Evolutionary conservation across 2,888 invertebrate genomes (phyloP), one percentile per base, ranked within the genome.

Genomic region (Xestia rhomboidea): DNA sequence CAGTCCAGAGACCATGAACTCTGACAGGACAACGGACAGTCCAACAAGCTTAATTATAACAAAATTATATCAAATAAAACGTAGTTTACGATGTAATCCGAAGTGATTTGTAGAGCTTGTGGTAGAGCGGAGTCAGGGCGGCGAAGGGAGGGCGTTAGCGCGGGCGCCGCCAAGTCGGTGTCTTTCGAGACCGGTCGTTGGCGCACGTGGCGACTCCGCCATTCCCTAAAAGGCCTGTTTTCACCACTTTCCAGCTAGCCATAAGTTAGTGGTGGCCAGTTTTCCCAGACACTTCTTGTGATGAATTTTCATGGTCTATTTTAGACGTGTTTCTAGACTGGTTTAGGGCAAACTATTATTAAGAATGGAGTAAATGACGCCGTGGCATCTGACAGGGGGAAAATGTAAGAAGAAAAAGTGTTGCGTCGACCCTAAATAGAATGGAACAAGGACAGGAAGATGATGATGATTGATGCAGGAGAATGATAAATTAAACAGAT

Each of bases 61-160:
- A 34, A 5, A 34, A 89, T 90, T 90, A 89, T 88, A 91, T 91
- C 89, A 89, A 83, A 77, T 69, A 66, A 87, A 87, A 79, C 70
- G 5, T 74, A 79, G 72, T 79, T 88, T 88, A 85, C 86, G 77
- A 82, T 78, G 82, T 87, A 83, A 88, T 84, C 82, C 78, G 68
- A 68, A 81, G 80, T 79, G 83, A 83, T 86, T 87, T 82, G 80
- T 83, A 81, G n/a, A n/a, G n/a, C n/a, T n/a, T n/a, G n/a, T n/a
- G n/a, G n/a, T n/a, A n/a, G 81, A 82, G 79, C 74, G 72, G 71
- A 79, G 83, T 76, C 76, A 77, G 73, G 78, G 78, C 66, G 78
- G 78, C 63, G 81, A 74, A 78, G 70, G 68, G 68, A 76, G 51
- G 62, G 73, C 63, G 70, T 73, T 68, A 73, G 80, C 82, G 80